phyloP scores from a whole-genome alignment of 2,888 invertebrate genomes.

The Baronia brevicornis region DNA sequence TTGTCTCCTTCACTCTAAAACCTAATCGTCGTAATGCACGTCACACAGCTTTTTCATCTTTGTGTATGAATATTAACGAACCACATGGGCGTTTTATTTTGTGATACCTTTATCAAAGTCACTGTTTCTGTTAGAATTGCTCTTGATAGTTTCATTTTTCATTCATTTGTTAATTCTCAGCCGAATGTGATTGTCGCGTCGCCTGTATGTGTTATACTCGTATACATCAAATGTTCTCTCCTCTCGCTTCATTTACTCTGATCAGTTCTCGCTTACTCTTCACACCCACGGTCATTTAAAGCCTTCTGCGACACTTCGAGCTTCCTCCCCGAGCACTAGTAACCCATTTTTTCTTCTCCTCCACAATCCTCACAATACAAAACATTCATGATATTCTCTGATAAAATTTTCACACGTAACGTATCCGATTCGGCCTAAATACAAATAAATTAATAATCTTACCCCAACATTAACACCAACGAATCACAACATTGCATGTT shows the following conservation, averaged over 20 bases:
- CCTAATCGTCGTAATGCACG: constrained; percentile 49
- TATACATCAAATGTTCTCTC: constrained; percentile 41
- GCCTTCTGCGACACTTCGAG: constrained; percentile 59
- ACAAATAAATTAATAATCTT: constrained; percentile 32
- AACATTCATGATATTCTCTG: no score
- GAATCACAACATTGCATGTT: constrained; percentile 73
- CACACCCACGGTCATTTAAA: constrained; percentile 57
- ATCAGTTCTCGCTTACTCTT: constrained; percentile 57
- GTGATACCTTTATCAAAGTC: constrained; percentile 74
- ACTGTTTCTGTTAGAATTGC: constrained; percentile 72
- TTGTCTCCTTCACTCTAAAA: constrained; percentile 41
- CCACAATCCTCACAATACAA: constrained; percentile 46
- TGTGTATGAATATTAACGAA: constrained; percentile 42
- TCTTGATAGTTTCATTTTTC: constrained; percentile 72
- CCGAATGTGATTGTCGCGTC: constrained; percentile 66
- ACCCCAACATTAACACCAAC: constrained; percentile 48
- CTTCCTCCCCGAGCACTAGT: constrained; percentile 61
- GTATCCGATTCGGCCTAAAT: constrained; percentile 53
- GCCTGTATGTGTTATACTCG: constrained; percentile 52
- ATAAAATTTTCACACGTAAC: constrained; percentile 31
- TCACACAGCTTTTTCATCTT: constrained; percentile 59
- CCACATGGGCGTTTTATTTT: constrained; percentile 74
- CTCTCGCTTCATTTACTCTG: constrained; percentile 57
- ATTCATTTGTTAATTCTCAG: constrained; percentile 64
- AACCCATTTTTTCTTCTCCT: constrained; percentile 35